A percentile compares a stretch with the other conserved stretches of the same genome.
Conservation (phyloP, 2,113 vertebrate genomes). For the Corynorhinus townsendii region DNA sequence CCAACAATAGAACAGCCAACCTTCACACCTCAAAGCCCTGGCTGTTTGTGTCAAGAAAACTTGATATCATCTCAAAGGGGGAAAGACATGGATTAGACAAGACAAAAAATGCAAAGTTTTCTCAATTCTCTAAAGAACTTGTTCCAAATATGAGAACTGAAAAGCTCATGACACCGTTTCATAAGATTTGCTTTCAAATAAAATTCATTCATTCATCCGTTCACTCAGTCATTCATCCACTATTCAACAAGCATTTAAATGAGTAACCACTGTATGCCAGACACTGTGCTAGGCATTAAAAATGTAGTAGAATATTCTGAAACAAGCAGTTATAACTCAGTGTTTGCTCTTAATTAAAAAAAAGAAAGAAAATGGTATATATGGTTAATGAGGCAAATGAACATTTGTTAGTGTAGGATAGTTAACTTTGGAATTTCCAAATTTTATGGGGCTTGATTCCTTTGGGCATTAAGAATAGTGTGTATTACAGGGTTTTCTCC, state of each 20-base stretch:
- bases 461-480: not conserved
- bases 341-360: not conserved
- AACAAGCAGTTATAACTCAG: not conserved
- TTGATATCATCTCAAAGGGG: not conserved
- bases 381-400: not conserved
- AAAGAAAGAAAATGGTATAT: not conserved
- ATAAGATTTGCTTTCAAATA: not conserved
- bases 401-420: not conserved
- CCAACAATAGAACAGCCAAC: not conserved
- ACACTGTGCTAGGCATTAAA: not conserved
- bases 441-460: not conserved
- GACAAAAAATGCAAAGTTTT: not conserved
- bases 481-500: not conserved
- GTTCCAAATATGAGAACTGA: not conserved
- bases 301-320: not conserved
- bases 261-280: not conserved
- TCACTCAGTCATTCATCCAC: not conserved
- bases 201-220: not conserved
- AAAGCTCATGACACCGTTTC: not conserved
- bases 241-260: not conserved
- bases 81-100: not conserved
- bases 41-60: not conserved
- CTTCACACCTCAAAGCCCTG: not conserved
- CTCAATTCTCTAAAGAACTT: not conserved
- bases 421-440: constrained; percentile 52